phyloP scores from a whole-genome alignment of 2,797 vertebrate genomes.

The Smutsia gigantea region DNA sequence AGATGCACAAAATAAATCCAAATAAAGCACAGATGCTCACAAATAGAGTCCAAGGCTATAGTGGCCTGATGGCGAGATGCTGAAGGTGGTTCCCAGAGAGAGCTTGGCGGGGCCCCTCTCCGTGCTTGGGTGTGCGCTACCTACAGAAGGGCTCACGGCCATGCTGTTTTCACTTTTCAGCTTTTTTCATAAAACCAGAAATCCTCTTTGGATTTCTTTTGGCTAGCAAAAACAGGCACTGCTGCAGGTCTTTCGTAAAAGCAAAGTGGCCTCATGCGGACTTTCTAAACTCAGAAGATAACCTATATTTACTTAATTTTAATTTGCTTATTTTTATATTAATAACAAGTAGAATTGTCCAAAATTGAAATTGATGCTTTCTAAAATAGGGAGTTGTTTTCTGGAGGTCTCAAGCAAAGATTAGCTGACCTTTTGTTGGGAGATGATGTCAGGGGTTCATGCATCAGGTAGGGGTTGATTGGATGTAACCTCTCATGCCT shows the following conservation, averaged over 20 bases:
- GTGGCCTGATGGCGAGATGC: neutral
- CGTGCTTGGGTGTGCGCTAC: rapidly evolving
- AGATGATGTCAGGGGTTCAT: neutral
- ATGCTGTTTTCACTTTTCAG: neutral
- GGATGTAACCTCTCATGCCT: neutral
- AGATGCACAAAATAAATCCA: neutral
- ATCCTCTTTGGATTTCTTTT: neutral
- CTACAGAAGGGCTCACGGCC: neutral
- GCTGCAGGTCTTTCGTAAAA: neutral
- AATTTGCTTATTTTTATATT: neutral
- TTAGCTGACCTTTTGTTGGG: neutral
- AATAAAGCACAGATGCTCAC: neutral
- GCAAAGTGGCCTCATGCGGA: neutral
- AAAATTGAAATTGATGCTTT: neutral
- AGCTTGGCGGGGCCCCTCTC: rapidly evolving
- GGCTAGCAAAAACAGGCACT: neutral
- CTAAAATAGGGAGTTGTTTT: slow-evolving; percentile 17
- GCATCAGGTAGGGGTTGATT: neutral
- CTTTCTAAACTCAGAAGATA: neutral
- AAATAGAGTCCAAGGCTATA: neutral
- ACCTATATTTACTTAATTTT: neutral
- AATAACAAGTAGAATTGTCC: neutral
- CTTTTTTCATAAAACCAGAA: neutral
- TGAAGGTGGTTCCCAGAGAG: neutral
- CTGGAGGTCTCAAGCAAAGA: neutral